A percentile compares a stretch with the other conserved stretches of the same genome.
These are phyloP conservation scores for Stegostoma tigrinum DNA, from an alignment of 2,113 vertebrate species.

Conservation along the genomic window DNA sequence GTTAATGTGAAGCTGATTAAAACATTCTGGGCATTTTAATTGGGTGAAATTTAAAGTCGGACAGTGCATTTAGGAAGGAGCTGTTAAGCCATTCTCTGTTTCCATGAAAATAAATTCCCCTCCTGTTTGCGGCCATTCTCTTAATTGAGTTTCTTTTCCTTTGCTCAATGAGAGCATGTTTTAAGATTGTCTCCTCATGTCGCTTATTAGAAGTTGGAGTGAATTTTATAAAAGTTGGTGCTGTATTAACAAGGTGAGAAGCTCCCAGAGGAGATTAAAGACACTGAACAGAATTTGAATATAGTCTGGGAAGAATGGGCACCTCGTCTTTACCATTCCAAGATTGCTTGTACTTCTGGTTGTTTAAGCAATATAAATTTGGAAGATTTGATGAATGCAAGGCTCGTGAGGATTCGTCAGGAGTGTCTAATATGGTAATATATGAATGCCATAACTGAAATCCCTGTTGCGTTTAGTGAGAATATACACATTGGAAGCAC, in stretches of 20 bases:
- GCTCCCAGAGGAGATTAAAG: neutral
- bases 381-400: neutral
- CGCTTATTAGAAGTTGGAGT: neutral
- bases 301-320: neutral
- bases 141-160: neutral
- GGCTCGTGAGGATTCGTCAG: neutral
- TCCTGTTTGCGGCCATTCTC: neutral
- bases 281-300: neutral
- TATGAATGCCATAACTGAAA: neutral
- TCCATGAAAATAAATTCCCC: neutral
- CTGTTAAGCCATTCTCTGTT: neutral
- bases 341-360: neutral
- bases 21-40: neutral
- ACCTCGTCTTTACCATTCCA: neutral
- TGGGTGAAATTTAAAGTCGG: neutral
- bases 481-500: neutral
- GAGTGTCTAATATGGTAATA: neutral
- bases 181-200: neutral
- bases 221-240: neutral
- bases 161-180: neutral
- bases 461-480: neutral
- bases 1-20: neutral
- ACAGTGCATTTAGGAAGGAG: neutral
- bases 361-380: neutral
- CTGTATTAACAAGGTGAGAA: neutral